Base-by-base conservation (phyloP, 2,888 invertebrate genomes). In the Phoenoteleia sp. region DNA sequence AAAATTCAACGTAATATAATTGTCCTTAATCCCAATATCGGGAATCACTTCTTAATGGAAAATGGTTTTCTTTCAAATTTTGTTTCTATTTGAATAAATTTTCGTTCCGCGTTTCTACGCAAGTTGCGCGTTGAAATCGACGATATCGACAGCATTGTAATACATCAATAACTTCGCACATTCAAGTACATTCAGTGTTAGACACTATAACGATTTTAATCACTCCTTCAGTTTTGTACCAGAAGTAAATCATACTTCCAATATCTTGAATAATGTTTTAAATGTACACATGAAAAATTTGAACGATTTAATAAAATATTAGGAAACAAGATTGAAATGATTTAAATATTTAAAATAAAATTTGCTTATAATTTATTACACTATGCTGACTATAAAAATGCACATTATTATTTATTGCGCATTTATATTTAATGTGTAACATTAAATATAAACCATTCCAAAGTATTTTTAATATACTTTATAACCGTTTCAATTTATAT, bases 51-150 rank as follows among this genome's bases (percentile, higher is more conserved):
- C 54, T 64, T 49, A 84, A 75, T 80, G 76, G 33, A 79, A 79
- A 84, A 62, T 52, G 27, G 29, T 79, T 79, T 67, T 19, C 54
- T 69, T 49, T 33, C 62, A 49, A 82, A 69, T 75, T 74, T 80
- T 75, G 69, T 58, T 62, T 72, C 64, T 84, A 75, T 54, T 60
- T 79, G 15, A 74, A 69, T 77, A 77, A 64, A 75, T 84, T 76
- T 79, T 74, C 67, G 47, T 79, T 80, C 33, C 71, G 75, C 75
- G 56, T 64, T 71, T 69, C 79, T 82, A 82, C 66, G 76, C 84
- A 74, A 84, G 49, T 66, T 75, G 80, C 69, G 75, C 84, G 71
- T 71, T 56, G 71, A 84, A 84, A 84, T 84, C 84, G 84, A 80
- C 56, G 36, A 67, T 84, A 84, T 84, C 83, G 79, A 83, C 56